Conservation (phyloP, 2,113 vertebrate species). For the Chaetorhynchus papuensis region DNA sequence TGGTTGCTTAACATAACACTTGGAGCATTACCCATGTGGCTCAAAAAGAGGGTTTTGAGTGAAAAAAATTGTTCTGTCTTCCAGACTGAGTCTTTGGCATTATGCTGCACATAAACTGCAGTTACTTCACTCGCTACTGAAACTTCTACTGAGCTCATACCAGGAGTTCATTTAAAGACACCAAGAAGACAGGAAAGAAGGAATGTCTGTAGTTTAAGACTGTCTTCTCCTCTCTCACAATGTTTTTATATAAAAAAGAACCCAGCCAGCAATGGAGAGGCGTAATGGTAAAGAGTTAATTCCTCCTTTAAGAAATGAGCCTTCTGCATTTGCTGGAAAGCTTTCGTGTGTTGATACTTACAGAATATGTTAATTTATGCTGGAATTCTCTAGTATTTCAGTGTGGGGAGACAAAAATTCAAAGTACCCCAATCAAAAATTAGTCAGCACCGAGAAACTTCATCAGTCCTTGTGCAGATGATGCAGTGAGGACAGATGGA, state of each 20-base stretch:
- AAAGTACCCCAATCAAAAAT: not conserved
- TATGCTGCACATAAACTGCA: not conserved
- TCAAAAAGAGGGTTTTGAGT: slow-evolving; percentile 1
- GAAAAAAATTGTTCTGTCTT: not conserved
- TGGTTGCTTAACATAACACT: slow-evolving; percentile 33
- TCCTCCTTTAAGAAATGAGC: not conserved
- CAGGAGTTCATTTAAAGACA: not conserved
- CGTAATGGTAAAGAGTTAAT: not conserved
- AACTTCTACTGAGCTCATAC: not conserved
- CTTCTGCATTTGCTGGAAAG: not conserved
- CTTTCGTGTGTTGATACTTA: not conserved
- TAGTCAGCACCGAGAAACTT: not conserved
- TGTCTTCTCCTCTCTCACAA: not conserved
- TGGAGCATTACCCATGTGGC: slow-evolving; percentile 20
- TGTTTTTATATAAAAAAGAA: not conserved
- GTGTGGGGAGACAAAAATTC: not conserved
- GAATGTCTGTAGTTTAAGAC: not conserved
- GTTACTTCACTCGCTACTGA: not conserved
- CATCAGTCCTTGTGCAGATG: not conserved
- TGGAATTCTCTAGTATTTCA: not conserved
- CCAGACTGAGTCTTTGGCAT: not conserved
- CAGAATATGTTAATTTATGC: not conserved
- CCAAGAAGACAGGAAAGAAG: not conserved
- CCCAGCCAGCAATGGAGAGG: not conserved
- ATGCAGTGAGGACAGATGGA: not conserved